Base-by-base conservation (phyloP, 2,113 vertebrate species). In the Elanus axillaris region DNA sequence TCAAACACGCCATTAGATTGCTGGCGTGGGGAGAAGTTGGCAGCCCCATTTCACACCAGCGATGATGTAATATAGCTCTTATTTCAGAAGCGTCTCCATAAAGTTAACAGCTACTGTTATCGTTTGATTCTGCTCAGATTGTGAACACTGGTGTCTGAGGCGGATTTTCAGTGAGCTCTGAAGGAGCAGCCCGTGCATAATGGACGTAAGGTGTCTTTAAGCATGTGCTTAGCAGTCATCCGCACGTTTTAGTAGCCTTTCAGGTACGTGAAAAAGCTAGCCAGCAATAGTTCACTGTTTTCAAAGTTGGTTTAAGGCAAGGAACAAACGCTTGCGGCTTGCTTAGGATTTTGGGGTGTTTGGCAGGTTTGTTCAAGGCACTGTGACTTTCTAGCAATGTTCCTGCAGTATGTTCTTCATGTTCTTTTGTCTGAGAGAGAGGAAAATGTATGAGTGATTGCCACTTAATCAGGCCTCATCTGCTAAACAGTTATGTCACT, bases 401-500 rank as follows among this genome's bases (percentile, higher is more conserved):
- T 85, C 34, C 45, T 69, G 38, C 62, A 32, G 23, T 88, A 62
- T n/a, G n/a, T 92, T 92, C 75, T 88, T 84, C 59, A n/a, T 71
- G 20, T 77, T 94, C 90, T 92, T 95, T 86, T 88, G 50, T 86
- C 74, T 83, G 16, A 67, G 67, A 79, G 59, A 88, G 59, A 29
- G 40, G 38, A 79, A 72, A 94, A 80, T 52, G 78, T 91, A 90
- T 59, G 82, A 87, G 75, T 52, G 88, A 90, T 67, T 90, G 86
- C n/a, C 0, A 0, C 79, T 95, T 95, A 96, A 96, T 93, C 88
- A 96, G 88, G 38, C 95, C 59, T 96, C 96, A 80, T 94, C 92
- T 88, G 88, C 85, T 96, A 97, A 96, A 97, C 96, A 97, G 90
- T 96, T 95, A 66, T 95, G 93, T 96, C 96, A 96, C 78, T 97